A percentile compares a stretch with the other conserved stretches of the same genome.
These are phyloP conservation scores for Tragelaphus scriptus DNA, from an alignment of 2,113 vertebrate genomes.

Conservation along the genomic window DNA sequence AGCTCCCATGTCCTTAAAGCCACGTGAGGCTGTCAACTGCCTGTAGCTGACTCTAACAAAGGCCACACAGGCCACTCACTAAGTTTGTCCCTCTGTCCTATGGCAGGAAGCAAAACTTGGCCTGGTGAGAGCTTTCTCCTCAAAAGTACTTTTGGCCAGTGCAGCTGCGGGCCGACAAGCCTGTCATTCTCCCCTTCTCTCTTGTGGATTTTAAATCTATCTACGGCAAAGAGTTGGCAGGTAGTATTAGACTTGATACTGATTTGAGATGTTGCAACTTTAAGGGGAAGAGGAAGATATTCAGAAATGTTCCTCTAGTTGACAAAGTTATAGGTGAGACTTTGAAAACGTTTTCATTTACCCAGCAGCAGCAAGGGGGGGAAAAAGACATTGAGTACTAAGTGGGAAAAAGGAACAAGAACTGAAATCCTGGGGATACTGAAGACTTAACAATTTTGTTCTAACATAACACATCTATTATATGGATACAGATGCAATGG, in stretches of 20 bases:
- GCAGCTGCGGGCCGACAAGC: background rate
- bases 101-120: conserved; percentile 26
- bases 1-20: conserved; percentile 31
- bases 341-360: conserved; percentile 40
- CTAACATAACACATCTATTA: background rate
- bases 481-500: background rate
- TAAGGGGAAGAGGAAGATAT: conserved; percentile 52
- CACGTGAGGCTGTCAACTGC: conserved; percentile 57
- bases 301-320: conserved; percentile 39
- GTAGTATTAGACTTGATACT: conserved; percentile 7
- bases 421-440: background rate
- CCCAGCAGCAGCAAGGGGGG: background rate
- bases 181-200: background rate
- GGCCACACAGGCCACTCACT: conserved; percentile 23
- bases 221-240: conserved; percentile 43
- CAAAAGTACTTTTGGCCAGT: background rate
- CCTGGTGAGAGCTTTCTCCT: conserved; percentile 25
- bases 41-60: conserved; percentile 53
- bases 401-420: background rate
- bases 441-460: background rate
- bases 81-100: background rate
- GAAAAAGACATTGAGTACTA: background rate
- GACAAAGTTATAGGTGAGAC: conserved; percentile 46
- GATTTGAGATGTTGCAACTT: conserved; percentile 45
- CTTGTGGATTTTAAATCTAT: conserved; percentile 48